These are phyloP conservation scores for Myotis lucifugus DNA, from an alignment of 2,113 vertebrate genomes.

Conservation along the genomic window DNA sequence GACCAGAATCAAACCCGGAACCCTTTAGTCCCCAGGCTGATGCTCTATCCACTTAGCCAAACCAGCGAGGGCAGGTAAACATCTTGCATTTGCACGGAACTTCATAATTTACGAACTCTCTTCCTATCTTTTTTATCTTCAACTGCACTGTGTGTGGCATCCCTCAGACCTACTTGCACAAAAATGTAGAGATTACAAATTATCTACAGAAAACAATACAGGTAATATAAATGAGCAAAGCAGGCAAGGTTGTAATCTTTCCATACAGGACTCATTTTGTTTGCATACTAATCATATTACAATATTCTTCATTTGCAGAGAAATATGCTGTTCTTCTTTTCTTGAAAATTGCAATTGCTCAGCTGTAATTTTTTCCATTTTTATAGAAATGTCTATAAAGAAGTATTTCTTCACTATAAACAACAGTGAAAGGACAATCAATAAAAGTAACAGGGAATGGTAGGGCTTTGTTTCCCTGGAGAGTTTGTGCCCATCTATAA, in stretches of 20 bases:
- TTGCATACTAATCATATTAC: neutral
- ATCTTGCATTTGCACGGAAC: neutral
- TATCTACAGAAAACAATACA: neutral
- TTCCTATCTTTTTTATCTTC: neutral
- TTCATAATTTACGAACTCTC: neutral
- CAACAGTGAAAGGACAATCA: neutral
- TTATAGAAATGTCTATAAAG: neutral
- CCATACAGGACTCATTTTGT: neutral
- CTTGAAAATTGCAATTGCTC: neutral
- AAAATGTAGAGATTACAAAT: conserved; percentile 16
- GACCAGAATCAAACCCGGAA: too few species aligned
- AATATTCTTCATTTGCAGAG: neutral
- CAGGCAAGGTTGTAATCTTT: neutral
- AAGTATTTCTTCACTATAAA: conserved; percentile 36
- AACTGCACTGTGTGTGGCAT: neutral
- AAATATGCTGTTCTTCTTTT: neutral
- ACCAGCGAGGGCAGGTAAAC: neutral
- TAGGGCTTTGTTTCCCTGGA: conserved; percentile 14
- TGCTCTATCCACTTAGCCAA: too few species aligned
- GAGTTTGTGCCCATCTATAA: conserved; percentile 9
- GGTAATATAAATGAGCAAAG: neutral
- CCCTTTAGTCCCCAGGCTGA: too few species aligned
- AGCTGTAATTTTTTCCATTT: neutral
- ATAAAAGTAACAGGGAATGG: neutral
- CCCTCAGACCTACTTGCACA: neutral